A percentile compares a stretch with the other conserved stretches of the same genome.
Conservation (phyloP, 2,797 vertebrate species). For the Buphagus erythrorhynchus region DNA sequence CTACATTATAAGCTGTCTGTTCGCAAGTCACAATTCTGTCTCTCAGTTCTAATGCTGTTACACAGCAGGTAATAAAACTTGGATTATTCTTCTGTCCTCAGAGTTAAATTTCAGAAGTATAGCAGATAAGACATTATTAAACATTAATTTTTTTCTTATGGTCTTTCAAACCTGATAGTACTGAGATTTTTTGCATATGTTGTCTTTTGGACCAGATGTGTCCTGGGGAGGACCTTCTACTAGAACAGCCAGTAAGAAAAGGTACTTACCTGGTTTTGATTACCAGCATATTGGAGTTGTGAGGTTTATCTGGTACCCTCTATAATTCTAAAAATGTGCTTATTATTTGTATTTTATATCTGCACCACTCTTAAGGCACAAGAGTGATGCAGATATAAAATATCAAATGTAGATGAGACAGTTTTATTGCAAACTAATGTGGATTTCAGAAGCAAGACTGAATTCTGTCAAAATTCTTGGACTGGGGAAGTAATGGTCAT, state of each 20-base stretch:
- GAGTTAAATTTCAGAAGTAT: not conserved
- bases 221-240: not conserved
- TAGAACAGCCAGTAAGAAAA: not conserved
- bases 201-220: not conserved
- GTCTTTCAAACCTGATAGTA: not conserved
- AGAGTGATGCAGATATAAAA: not conserved
- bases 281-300: not conserved
- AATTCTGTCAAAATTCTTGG: conserved; percentile 1
- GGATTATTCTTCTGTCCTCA: not conserved
- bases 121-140: not conserved
- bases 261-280: not conserved
- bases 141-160: not conserved
- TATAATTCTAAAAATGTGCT: not conserved
- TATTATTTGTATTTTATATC: too few relatives aligned
- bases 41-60: not conserved
- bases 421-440: not conserved
- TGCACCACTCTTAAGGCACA: not conserved
- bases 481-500: not conserved
- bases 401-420: not conserved
- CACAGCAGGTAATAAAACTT: not conserved
- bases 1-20: not conserved
- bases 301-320: not conserved
- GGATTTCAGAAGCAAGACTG: not conserved
- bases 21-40: not conserved
- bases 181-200: not conserved